These are phyloP conservation scores for Nudaria mundana DNA, from an alignment of 2,888 invertebrate species.

Conservation along the genomic window DNA sequence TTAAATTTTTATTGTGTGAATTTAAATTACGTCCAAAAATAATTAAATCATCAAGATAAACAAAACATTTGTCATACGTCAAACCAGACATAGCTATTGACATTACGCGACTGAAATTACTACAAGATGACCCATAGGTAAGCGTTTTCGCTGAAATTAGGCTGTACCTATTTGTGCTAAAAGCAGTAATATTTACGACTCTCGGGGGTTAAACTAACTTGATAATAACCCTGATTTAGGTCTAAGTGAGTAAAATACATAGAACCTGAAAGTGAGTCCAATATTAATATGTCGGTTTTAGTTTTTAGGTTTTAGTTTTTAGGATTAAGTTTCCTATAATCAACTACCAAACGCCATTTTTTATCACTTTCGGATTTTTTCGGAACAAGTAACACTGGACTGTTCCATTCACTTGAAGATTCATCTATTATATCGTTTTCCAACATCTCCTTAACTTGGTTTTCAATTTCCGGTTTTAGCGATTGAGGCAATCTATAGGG, in stretches of 20 bases:
- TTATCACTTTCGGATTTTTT: not conserved
- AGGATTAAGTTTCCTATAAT: too few species aligned
- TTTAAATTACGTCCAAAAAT: not conserved
- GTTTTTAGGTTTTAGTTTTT: too few species aligned
- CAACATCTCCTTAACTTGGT: not conserved
- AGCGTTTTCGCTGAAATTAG: not conserved
- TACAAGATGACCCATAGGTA: constrained; percentile 1
- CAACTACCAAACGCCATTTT: not conserved
- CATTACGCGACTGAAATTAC: not conserved
- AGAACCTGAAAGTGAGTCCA: constrained; percentile 1
- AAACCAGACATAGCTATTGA: not conserved
- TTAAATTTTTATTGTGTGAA: not conserved
- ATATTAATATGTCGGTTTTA: constrained; percentile 1
- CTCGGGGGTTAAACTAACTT: not conserved
- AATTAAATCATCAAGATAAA: not conserved
- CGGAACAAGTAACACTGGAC: not conserved
- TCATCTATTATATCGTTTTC: not conserved
- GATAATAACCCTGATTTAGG: too few species aligned
- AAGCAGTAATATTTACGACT: not conserved
- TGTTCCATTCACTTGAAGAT: not conserved
- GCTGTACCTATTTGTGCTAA: not conserved
- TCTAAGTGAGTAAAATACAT: constrained; percentile 1
- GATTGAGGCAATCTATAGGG: not conserved
- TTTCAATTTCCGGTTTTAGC: not conserved
- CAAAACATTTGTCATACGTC: not conserved